phyloP scores from a whole-genome alignment of 2,888 invertebrate species.

The Microchrysa polita region DNA sequence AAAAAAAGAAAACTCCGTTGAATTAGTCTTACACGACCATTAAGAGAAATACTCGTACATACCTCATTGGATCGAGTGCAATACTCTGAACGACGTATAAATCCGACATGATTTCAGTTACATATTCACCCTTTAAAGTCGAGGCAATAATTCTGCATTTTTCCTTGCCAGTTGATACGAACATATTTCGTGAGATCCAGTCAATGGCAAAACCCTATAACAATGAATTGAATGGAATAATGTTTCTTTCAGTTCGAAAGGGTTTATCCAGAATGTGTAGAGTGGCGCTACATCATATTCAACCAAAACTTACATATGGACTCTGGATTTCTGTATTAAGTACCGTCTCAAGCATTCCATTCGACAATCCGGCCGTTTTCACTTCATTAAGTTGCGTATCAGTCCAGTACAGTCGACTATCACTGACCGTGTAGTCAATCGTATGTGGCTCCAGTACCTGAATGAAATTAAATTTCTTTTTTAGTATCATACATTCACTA shows the following conservation, averaged over 20 bases:
- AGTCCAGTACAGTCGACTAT: constrained; percentile 79
- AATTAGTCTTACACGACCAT: neutral
- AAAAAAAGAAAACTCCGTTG: neutral
- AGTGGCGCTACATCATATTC: too few species aligned
- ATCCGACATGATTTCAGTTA: constrained; percentile 64
- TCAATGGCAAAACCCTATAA: constrained; percentile 78
- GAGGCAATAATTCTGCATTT: constrained; percentile 72
- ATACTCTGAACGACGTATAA: constrained; percentile 70
- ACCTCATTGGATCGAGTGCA: constrained; percentile 74
- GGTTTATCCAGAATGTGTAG: too few species aligned
- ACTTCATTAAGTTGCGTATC: constrained; percentile 81
- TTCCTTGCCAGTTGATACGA: constrained; percentile 70
- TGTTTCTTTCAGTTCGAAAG: constrained; percentile 20
- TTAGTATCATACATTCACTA: too few species aligned
- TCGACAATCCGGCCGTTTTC: constrained; percentile 73
- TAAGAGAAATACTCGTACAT: constrained; percentile 50
- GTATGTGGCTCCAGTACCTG: constrained; percentile 76
- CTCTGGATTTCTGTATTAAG: constrained; percentile 73
- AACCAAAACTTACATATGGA: constrained; percentile 57
- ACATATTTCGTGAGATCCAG: constrained; percentile 75
- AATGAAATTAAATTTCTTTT: neutral
- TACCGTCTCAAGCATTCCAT: constrained; percentile 75
- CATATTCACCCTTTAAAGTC: constrained; percentile 77
- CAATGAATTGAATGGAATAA: neutral
- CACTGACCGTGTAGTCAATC: constrained; percentile 74